Evolutionary conservation across 2,888 invertebrate species (phyloP).

Genomic region (Mythimna lalbum): DNA sequence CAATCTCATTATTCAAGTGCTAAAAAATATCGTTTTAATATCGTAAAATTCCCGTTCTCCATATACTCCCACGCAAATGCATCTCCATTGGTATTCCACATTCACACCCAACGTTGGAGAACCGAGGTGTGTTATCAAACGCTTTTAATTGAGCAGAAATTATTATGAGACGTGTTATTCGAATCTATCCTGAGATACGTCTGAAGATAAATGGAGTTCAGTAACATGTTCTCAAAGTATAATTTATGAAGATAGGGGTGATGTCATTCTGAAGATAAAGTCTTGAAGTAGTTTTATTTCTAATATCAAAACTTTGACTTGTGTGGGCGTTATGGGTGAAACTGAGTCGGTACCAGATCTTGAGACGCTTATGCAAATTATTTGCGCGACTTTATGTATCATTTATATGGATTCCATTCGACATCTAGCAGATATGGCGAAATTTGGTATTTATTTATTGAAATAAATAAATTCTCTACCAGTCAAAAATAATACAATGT

Average conservation of each 20-base stretch:
- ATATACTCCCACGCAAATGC: constrained; percentile 19
- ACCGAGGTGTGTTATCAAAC: constrained; percentile 53
- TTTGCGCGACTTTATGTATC: neutral
- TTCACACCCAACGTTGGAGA: constrained; percentile 43
- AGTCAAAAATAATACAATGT: no score
- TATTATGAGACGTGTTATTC: constrained; percentile 52
- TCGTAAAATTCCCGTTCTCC: constrained; percentile 17
- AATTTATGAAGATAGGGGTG: constrained; percentile 47
- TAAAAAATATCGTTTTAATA: constrained; percentile 2
- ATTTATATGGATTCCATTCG: neutral
- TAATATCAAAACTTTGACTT: constrained; percentile 45
- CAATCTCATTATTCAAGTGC: no score
- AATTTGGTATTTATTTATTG: neutral
- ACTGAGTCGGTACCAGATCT: constrained; percentile 3
- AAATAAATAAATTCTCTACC: no score
- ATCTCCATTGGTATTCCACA: constrained; percentile 29
- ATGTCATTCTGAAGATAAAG: constrained; percentile 47
- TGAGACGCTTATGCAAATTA: constrained; percentile 8
- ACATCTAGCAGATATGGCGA: neutral
- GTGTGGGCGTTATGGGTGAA: constrained; percentile 36
- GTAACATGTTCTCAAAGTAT: constrained; percentile 36
- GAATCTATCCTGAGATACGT: constrained; percentile 28
- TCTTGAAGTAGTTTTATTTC: constrained; percentile 41
- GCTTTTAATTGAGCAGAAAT: constrained; percentile 62
- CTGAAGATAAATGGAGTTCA: constrained; percentile 33